Evolutionary conservation across 2,797 vertebrate species (phyloP).

Genomic region (Halcyon badia): DNA sequence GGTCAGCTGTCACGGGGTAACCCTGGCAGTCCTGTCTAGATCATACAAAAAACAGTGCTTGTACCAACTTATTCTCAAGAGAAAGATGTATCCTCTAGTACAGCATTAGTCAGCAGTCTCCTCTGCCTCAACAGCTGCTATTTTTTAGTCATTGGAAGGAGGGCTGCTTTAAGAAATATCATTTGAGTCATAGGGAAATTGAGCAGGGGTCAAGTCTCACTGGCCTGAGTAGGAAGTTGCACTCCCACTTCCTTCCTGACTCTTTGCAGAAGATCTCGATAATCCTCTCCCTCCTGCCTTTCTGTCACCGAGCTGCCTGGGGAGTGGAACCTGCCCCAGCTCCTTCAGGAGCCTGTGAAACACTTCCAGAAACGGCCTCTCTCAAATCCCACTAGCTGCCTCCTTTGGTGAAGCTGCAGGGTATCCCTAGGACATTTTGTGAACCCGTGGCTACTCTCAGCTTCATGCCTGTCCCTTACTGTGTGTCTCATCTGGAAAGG

Average conservation of each 20-base stretch:
- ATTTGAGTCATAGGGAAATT: constrained; percentile 45
- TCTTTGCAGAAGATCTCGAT: background rate
- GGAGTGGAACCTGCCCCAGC: background rate
- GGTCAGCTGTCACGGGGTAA: background rate
- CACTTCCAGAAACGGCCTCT: background rate
- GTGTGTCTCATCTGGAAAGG: background rate
- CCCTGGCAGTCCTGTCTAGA: background rate
- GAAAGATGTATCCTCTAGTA: background rate
- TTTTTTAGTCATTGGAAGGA: constrained; percentile 16
- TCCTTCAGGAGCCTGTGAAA: background rate
- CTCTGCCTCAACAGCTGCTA: constrained; percentile 10
- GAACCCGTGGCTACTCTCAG: background rate
- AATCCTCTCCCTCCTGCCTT: background rate
- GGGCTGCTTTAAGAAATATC: constrained; percentile 54
- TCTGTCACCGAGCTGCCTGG: background rate
- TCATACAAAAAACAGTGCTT: background rate
- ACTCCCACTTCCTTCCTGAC: constrained; percentile 52
- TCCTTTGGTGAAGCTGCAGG: background rate
- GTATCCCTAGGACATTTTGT: background rate
- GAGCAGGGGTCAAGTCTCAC: constrained; percentile 16
- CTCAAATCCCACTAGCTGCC: background rate
- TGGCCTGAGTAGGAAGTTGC: constrained; percentile 48
- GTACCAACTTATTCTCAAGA: background rate
- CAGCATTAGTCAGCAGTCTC: constrained; percentile 45
- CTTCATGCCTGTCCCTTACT: background rate